phyloP scores from a whole-genome alignment of 2,888 invertebrate species.

The Acrobasis repandana region DNA sequence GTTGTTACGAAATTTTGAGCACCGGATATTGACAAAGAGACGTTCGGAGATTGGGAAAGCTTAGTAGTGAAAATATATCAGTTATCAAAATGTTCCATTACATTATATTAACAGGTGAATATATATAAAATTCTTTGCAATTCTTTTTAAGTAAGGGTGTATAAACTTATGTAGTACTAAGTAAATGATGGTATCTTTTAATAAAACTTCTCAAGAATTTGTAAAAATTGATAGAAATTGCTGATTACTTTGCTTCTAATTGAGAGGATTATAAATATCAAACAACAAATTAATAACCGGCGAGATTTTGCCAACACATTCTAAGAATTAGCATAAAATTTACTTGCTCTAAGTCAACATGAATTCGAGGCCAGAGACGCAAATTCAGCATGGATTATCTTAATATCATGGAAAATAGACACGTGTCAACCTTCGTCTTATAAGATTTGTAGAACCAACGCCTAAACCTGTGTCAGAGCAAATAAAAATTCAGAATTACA shows the following conservation, averaged over 20 bases:
- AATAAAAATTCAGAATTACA: not conserved
- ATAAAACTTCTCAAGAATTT: too few relatives aligned
- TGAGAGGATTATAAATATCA: not conserved
- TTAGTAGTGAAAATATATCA: slow-evolving; percentile 3
- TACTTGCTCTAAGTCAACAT: not conserved
- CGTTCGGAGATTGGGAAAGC: slow-evolving; percentile 1
- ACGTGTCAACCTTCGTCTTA: slow-evolving; percentile 13
- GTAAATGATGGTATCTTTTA: too few relatives aligned
- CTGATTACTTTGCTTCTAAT: too few relatives aligned
- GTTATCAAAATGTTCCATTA: not conserved
- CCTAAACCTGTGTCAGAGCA: not conserved
- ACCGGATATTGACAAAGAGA: slow-evolving; percentile 3
- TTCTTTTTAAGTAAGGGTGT: too few relatives aligned
- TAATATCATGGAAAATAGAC: slow-evolving; percentile 5
- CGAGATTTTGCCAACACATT: not conserved
- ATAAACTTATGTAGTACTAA: too few relatives aligned
- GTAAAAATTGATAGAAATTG: too few relatives aligned
- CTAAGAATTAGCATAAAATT: not conserved
- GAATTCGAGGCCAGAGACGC: not conserved
- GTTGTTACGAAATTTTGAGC: slow-evolving; percentile 4
- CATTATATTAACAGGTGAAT: too few relatives aligned
- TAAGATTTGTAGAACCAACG: slow-evolving; percentile 8
- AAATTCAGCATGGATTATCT: not conserved
- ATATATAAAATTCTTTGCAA: too few relatives aligned
- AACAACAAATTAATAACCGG: not conserved